A percentile compares a stretch with the other conserved stretches of the same genome.
phyloP scores from a whole-genome alignment of 2,888 invertebrate species.

The Pecten maximus region DNA sequence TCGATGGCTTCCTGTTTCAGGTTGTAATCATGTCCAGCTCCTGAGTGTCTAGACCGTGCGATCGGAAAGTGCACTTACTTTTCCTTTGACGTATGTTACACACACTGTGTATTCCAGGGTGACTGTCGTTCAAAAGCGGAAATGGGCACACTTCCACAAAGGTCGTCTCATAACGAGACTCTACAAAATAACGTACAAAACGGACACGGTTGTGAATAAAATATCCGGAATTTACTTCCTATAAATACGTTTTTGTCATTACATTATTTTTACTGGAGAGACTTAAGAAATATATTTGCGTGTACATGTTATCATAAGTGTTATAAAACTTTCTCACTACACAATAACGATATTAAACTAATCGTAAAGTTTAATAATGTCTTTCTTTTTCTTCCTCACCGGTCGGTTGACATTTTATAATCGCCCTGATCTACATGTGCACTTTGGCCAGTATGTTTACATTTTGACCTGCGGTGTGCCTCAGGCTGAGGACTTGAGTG shows the following conservation, averaged over 20 bases:
- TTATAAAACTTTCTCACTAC: neutral
- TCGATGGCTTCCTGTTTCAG: neutral
- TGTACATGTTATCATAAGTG: neutral
- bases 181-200: neutral
- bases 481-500: neutral
- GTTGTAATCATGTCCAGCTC: neutral
- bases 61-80: neutral
- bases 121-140: constrained; percentile 41
- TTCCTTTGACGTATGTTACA: neutral
- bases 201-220: neutral
- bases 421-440: neutral
- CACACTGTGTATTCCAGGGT: constrained; percentile 11
- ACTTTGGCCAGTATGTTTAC: constrained; percentile 10
- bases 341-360: neutral
- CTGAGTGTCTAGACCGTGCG: neutral
- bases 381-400: neutral
- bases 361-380: neutral
- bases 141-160: constrained; percentile 38
- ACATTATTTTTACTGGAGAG: neutral
- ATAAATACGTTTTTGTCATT: neutral
- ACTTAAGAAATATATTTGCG: neutral
- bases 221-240: neutral
- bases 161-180: constrained; percentile 35
- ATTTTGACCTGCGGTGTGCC: neutral
- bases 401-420: neutral